Base-by-base conservation (phyloP, 2,797 vertebrate genomes). In the Anisognathus igniventris region DNA sequence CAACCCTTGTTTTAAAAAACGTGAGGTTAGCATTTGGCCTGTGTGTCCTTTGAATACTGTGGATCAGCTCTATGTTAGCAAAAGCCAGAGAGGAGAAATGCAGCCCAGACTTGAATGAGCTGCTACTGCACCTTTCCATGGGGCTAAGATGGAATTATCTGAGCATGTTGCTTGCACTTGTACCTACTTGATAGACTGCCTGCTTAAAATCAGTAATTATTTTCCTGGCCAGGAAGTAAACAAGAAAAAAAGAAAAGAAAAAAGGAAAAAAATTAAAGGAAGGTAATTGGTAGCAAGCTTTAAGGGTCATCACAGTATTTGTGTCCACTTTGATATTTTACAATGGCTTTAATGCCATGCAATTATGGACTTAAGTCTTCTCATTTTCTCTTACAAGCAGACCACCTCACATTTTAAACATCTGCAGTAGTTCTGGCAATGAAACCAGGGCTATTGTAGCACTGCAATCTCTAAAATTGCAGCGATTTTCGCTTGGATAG, bases 341-440 rank as follows among this genome's bases (percentile, higher is more conserved):
- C 50, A 86, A 53, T 78, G 35, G 33, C 33, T 88, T 92, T 81
- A 92, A 86, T 66, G 18, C 51, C 39, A 6, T 62, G 67, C 51
- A 93, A 86, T 93, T 78, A 83, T 13, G 57, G 75, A 68, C 65
- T 91, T 57, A 90, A 86, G 85, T 80, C 61, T 27, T 78, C 23
- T 85, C 17, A 71, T 92, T 87, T 92, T 83, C 71, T 71, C 61
- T 50, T 40, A 24, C 28, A 85, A 95, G 65, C 68, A 80, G 50
- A 40, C 64, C 47, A 50, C 44, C 80, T 86, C 61, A 57, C 18
- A 5, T 51, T 68, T 76, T 81, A 89, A 93, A 92, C 50, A 70
- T 82, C 74, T 75, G 68, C 48, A 57, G 42, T 37, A 64, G 30
- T n/a, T 82, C 45, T 20, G 48, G 35, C 53, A 71, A 76, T 74